Evolutionary conservation across 1,140 invertebrate genomes (phyloP), one percentile per base, ranked within the genome.

Genomic region (Homarus americanus): DNA sequence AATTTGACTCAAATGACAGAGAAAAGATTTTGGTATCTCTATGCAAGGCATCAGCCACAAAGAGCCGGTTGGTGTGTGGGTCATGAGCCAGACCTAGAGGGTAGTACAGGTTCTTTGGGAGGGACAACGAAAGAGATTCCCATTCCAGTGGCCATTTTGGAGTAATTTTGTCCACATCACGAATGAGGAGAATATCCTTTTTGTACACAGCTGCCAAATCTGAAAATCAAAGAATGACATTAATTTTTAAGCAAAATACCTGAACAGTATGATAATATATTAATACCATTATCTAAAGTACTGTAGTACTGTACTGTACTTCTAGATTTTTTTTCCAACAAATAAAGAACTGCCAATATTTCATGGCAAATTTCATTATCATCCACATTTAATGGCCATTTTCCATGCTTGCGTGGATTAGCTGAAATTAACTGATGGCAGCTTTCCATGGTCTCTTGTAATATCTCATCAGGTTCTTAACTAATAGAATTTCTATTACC

Each of bases 141-240:
- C 87, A 85, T 40, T 41, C 69, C 3, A 36, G 34, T 28, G 87
- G 84, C 20, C 28, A 66, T 28, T 72, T 32, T 36, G 69, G 84
- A 1, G 34, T 17, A 32, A 69, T 80, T 41, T 49, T 80, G 53
- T 92, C 78, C 28, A 80, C 91, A 79, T 78, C 72, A 4, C 73
- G 72, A 38, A 92, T 24, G 2, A 83, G 49, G 2, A 85, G 44
- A 49, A 92, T 73, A 32, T 85, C 49, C n/a, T 80, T 49, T 58
- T 82, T 53, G 53, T 92, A 92, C 49, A 89, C 86, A 44, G 87
- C 91, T 44, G 73, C 63, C 49, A 92, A 58, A 58, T 92, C 91
- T 92, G 84, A 32, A 88, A 84, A 34, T 12, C 20, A 41, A 40
- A 63, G 38, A 40, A 10, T 28, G 15, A 79, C 17, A 76, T 2